Percentiles rank a stretch among this genome's conserved stretches.
These are phyloP conservation scores for Globodera rostochiensis DNA, from an alignment of 1,140 invertebrate species.

Conservation along the genomic window DNA sequence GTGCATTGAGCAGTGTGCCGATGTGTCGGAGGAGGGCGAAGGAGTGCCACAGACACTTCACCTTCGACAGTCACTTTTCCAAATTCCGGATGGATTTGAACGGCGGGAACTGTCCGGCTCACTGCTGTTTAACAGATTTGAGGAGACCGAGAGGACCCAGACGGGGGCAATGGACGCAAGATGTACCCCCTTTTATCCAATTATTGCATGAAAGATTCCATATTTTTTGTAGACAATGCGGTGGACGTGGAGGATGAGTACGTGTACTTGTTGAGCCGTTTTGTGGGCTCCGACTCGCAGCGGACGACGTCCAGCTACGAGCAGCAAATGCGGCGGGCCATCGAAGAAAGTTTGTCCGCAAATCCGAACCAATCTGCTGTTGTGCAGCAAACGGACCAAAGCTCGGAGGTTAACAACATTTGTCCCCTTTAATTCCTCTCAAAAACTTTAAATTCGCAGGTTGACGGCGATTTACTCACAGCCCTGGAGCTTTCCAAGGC, in stretches of 20 bases:
- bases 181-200: conserved; percentile 20
- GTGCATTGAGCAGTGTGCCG: not conserved
- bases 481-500: conserved; percentile 32
- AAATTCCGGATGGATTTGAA: conserved; percentile 33
- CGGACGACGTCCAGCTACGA: conserved; percentile 9
- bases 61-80: conserved; percentile 32
- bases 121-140: conserved; percentile 30
- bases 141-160: conserved; percentile 19
- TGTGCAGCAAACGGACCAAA: not conserved
- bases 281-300: conserved; percentile 20
- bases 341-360: conserved; percentile 33
- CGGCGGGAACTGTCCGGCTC: conserved; percentile 19
- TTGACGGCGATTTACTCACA: conserved; percentile 23
- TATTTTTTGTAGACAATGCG: conserved; percentile 31
- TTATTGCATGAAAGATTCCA: not conserved
- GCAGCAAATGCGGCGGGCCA: conserved; percentile 35
- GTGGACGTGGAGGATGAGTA: conserved; percentile 40
- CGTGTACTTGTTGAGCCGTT: conserved; percentile 36
- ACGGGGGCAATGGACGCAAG: conserved; percentile 1
- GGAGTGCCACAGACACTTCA: conserved; percentile 14
- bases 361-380: conserved; percentile 11
- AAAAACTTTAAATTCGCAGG: conserved; percentile 23
- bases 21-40: conserved; percentile 18
- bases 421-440: not conserved
- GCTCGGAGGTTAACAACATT: not conserved